Evolutionary conservation across 2,797 vertebrate genomes (phyloP).

Genomic region (Pelodytes ibericus): DNA sequence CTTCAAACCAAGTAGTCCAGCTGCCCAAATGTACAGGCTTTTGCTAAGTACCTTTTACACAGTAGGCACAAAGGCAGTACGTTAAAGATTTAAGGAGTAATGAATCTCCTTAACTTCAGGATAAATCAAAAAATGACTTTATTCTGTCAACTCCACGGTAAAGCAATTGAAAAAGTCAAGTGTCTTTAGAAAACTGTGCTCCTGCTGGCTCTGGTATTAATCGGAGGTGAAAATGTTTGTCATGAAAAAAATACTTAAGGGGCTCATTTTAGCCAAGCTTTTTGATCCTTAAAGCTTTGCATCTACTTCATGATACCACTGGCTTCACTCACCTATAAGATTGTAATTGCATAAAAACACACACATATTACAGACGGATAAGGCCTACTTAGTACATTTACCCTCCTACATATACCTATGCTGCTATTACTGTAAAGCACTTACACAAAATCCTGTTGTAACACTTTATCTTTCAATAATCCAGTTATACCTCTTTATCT

Average conservation of each 20-base stretch:
- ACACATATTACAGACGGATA: conserved; percentile 40
- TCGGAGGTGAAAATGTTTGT: conserved; percentile 41
- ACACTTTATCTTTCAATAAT: conserved; percentile 15
- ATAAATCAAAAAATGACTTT: conserved; percentile 56
- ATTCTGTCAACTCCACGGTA: conserved; percentile 50
- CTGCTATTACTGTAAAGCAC: conserved; percentile 43
- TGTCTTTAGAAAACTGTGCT: conserved; percentile 46
- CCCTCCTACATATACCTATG: conserved; percentile 35
- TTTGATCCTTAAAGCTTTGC: conserved; percentile 22
- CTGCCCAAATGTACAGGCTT: conserved; percentile 51
- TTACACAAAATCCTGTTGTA: conserved; percentile 43
- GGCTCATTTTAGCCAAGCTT: conserved; percentile 32
- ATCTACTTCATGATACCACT: conserved; percentile 38
- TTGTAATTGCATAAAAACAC: conserved; percentile 48
- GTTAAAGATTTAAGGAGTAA: conserved; percentile 54
- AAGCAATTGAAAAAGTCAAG: conserved; percentile 53
- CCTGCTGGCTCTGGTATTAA: conserved; percentile 43
- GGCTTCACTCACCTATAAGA: conserved; percentile 23
- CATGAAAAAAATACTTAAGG: conserved; percentile 42
- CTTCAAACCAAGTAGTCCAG: conserved; percentile 46
- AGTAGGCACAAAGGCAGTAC: conserved; percentile 49
- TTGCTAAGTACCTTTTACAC: conserved; percentile 56
- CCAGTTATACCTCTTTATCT: conserved; percentile 32
- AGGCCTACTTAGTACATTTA: conserved; percentile 43
- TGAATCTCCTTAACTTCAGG: conserved; percentile 56